Percentiles rank a stretch among this genome's conserved stretches.
These are phyloP conservation scores for Zaprionus ornatus DNA, from an alignment of 1,140 invertebrate genomes.

Conservation along the genomic window DNA sequence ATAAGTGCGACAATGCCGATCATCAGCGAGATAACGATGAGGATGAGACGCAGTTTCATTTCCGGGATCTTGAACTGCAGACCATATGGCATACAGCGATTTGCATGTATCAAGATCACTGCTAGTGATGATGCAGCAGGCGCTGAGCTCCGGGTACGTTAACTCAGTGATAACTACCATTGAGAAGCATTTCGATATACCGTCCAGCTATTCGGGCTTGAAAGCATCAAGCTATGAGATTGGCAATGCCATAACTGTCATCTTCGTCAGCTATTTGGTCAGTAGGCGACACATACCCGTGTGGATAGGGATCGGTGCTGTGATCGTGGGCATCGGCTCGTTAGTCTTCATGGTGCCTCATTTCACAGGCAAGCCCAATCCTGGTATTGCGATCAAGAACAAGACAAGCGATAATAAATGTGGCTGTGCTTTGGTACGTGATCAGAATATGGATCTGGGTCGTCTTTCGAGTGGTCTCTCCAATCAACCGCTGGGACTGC, in stretches of 20 bases:
- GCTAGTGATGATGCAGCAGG: conserved; percentile 95
- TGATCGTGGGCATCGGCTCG: conserved; percentile 96
- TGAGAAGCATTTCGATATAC: conserved; percentile 97
- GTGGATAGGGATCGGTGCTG: conserved; percentile 95
- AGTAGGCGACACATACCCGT: conserved; percentile 95
- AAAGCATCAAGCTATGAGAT: conserved; percentile 98
- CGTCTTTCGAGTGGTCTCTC: conserved; percentile 87
- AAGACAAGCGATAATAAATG: conserved; percentile 92
- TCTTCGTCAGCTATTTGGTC: conserved; percentile 97
- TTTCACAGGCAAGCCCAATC: conserved; percentile 92
- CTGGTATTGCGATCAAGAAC: conserved; percentile 87
- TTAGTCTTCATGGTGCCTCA: conserved; percentile 97
- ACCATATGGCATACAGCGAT: conserved; percentile 91
- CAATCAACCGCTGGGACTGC: conserved; percentile 88
- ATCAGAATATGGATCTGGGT: conserved; percentile 90
- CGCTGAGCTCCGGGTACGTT: conserved; percentile 95
- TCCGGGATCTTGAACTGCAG: conserved; percentile 91
- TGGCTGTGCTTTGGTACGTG: conserved; percentile 87
- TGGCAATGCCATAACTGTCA: conserved; percentile 97
- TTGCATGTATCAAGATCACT: conserved; percentile 95
- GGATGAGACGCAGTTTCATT: conserved; percentile 78
- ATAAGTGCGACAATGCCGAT: conserved; percentile 88
- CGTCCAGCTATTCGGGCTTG: conserved; percentile 95
- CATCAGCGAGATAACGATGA: conserved; percentile 60
- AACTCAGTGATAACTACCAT: conserved; percentile 98